A percentile compares a stretch with the other conserved stretches of the same genome.
phyloP scores from a whole-genome alignment of 2,797 vertebrate species.

The Serranus cabrilla region DNA sequence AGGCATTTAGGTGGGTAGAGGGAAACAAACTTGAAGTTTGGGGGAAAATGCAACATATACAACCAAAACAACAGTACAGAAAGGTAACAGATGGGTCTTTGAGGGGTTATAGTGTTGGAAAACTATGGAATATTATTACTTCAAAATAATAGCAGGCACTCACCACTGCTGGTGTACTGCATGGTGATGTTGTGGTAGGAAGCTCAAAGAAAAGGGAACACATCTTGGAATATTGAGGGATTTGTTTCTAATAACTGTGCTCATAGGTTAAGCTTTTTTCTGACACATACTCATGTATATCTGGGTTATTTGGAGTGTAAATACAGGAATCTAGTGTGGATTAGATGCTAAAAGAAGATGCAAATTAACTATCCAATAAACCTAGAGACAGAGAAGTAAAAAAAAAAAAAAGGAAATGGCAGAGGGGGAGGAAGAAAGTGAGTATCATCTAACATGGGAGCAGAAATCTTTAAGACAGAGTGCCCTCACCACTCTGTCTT shows the following conservation, averaged over 20 bases:
- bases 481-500: slow-evolving; percentile 46
- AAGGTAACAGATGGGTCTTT: not conserved
- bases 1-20: too few species aligned
- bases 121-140: not conserved
- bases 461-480: slow-evolving; percentile 31
- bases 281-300: not conserved
- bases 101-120: not conserved
- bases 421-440: slow-evolving; percentile 16
- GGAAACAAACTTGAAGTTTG: too few species aligned
- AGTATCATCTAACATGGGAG: slow-evolving; percentile 22
- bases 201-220: not conserved
- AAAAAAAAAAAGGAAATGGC: not conserved
- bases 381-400: not conserved
- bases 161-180: not conserved
- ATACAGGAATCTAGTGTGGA: not conserved
- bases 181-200: not conserved
- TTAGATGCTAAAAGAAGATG: slow-evolving; percentile 1
- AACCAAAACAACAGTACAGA: not conserved
- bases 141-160: not conserved
- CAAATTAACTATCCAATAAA: not conserved
- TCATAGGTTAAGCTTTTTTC: not conserved
- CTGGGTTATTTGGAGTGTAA: not conserved
- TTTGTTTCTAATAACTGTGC: not conserved
- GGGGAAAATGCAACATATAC: not conserved
- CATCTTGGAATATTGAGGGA: not conserved